phyloP scores from a whole-genome alignment of 2,888 invertebrate genomes.

The Sericinus montela region DNA sequence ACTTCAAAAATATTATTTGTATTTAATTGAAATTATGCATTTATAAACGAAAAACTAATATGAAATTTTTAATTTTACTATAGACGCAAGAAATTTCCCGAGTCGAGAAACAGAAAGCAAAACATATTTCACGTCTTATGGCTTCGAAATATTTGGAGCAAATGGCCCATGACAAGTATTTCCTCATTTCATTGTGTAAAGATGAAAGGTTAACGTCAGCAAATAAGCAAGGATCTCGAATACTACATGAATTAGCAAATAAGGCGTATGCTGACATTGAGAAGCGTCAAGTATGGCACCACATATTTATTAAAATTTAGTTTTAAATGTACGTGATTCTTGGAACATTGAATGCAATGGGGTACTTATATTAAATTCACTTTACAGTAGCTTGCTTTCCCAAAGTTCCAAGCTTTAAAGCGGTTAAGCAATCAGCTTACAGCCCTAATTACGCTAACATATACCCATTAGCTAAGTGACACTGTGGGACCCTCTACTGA shows the following conservation, averaged over 20 bases:
- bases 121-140: slow-evolving; percentile 65
- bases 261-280: slow-evolving; percentile 60
- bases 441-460: too few relatives aligned
- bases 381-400: too few relatives aligned
- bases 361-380: too few relatives aligned
- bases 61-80: slow-evolving; percentile 17
- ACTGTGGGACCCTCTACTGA: too few relatives aligned
- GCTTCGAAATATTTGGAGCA: slow-evolving; percentile 69
- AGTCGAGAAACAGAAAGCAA: slow-evolving; percentile 55
- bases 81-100: slow-evolving; percentile 63
- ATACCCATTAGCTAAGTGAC: too few relatives aligned
- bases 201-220: slow-evolving; percentile 64
- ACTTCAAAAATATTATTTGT: too few relatives aligned
- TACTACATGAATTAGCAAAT: slow-evolving; percentile 53
- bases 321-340: too few relatives aligned
- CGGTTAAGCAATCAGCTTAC: too few relatives aligned
- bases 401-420: too few relatives aligned
- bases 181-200: slow-evolving; percentile 57
- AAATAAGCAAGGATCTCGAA: slow-evolving; percentile 57
- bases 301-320: not conserved
- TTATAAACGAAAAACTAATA: too few relatives aligned
- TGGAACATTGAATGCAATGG: too few relatives aligned
- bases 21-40: too few relatives aligned
- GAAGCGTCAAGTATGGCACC: slow-evolving; percentile 52
- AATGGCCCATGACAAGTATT: slow-evolving; percentile 74